A percentile compares a stretch with the other conserved stretches of the same genome.
phyloP scores from a whole-genome alignment of 2,888 invertebrate species.

The Serripes groenlandicus region DNA sequence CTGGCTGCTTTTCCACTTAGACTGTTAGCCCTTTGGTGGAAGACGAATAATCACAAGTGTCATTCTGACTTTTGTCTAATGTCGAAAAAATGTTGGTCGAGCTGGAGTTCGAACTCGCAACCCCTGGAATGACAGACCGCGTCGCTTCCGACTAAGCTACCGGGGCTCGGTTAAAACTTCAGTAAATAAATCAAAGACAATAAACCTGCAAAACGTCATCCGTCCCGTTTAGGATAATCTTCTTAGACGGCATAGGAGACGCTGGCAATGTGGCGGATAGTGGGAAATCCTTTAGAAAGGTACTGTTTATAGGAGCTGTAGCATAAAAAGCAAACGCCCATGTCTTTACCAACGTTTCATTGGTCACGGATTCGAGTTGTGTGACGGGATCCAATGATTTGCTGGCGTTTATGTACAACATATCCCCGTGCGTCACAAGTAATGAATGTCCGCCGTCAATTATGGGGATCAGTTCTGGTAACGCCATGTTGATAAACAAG shows the following conservation, averaged over 20 bases:
- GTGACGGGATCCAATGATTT: constrained; percentile 38
- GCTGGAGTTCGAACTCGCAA: too few species aligned
- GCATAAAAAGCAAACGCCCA: constrained; percentile 45
- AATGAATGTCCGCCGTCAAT: constrained; percentile 51
- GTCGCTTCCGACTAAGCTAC: too few species aligned
- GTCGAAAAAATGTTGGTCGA: too few species aligned
- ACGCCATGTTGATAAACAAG: constrained; percentile 35
- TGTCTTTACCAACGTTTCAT: neutral
- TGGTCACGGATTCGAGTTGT: constrained; percentile 15
- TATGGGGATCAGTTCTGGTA: constrained; percentile 57
- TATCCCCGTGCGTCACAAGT: constrained; percentile 35
- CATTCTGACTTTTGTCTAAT: too few species aligned
- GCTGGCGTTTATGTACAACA: constrained; percentile 41
- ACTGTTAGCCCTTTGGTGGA: too few species aligned
- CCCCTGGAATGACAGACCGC: too few species aligned
- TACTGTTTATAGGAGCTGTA: neutral
- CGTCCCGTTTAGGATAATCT: neutral
- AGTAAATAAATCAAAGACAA: too few species aligned
- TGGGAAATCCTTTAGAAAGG: constrained; percentile 24
- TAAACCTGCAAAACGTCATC: neutral
- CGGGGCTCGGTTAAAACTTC: too few species aligned
- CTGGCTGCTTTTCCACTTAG: too few species aligned
- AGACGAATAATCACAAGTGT: too few species aligned
- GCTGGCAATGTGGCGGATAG: constrained; percentile 1
- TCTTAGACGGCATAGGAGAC: neutral